Percentiles rank a stretch among this genome's conserved stretches.
phyloP scores from a whole-genome alignment of 2,113 vertebrate genomes.

The Poeciliopsis retropinna region DNA sequence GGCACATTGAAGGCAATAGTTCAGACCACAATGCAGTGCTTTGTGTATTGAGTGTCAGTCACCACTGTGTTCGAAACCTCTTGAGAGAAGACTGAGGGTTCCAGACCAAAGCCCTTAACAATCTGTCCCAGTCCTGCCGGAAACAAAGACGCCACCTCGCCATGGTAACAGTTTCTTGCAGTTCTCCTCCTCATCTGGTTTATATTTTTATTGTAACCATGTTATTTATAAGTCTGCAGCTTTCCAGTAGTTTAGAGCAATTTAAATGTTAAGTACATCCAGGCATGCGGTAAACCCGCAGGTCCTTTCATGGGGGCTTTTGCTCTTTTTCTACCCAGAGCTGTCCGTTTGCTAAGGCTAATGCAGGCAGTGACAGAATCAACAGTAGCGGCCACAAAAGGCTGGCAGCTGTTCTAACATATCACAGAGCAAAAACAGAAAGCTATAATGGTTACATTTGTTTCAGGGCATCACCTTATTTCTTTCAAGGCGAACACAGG shows the following conservation, averaged over 20 bases:
- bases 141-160: slow-evolving; percentile 76
- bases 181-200: slow-evolving; percentile 89
- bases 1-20: slow-evolving; percentile 56
- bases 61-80: slow-evolving; percentile 64
- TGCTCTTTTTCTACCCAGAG: slow-evolving; percentile 60
- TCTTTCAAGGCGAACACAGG: slow-evolving; percentile 54
- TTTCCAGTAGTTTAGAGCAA: slow-evolving; percentile 90
- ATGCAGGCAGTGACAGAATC: slow-evolving; percentile 67
- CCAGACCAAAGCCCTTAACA: slow-evolving; percentile 55
- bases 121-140: slow-evolving; percentile 53
- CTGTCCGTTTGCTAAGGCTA: slow-evolving; percentile 63
- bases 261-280: slow-evolving; percentile 92
- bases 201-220: slow-evolving; percentile 88
- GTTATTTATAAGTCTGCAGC: slow-evolving; percentile 96
- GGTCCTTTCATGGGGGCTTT: slow-evolving; percentile 88
- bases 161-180: slow-evolving; percentile 54
- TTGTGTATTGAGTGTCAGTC: slow-evolving; percentile 76
- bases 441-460: slow-evolving; percentile 51
- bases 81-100: slow-evolving; percentile 57
- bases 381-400: slow-evolving; percentile 76
- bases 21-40: slow-evolving; percentile 70
- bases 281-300: slow-evolving; percentile 89
- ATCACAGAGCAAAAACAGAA: slow-evolving; percentile 51
- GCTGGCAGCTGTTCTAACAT: slow-evolving; percentile 62
- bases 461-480: slow-evolving; percentile 68